Base-by-base conservation (phyloP, 23 tunicate genomes). In the Oikopleura albicans region DNA sequence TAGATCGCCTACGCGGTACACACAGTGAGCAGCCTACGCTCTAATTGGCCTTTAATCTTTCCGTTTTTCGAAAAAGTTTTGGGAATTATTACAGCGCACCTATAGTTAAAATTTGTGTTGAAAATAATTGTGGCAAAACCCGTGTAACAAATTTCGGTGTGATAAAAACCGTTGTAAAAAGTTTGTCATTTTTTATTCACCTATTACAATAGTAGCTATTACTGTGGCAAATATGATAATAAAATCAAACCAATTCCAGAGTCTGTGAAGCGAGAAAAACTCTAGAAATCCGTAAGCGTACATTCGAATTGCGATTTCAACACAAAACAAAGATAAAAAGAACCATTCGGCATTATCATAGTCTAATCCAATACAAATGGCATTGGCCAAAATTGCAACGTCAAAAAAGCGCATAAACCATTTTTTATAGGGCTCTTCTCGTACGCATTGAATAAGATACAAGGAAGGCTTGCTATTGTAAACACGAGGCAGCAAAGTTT, bases 201-300 rank as follows among this genome's bases (percentile, higher is more conserved):
- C 96, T 88, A 88, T 94, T 57, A 86, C 71, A 34, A 95, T 76
- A 0, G 99, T 95, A 12, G 91, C 96, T 39, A 95, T 90, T 39
- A 95, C 89, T 22, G 99, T 94, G 0, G 99, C 86, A 34, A 76
- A 71, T 56, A 95, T 95, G 39, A 95, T 95, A 39, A 87, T 63
- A 75, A 90, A 95, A 84, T 95, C 99, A 85, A 95, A 95, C 99
- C 96, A 95, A 59, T 95, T 95, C 99, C 99, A 95, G 0, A 87
- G 83, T 40, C 88, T 83, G 40, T 87, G 85, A 40, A 83, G 83
- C 16, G 90, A 86, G 49, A 95, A 95, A 84, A 85, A 95, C 49
- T 90, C 96, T 28, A 83, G 56, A 0, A 92, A 94, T 1, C 99
- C 99, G 56, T 83, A 84, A 66, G 91, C 85, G 83, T 90, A 95